Evolutionary conservation across 1,140 invertebrate species (phyloP).

Genomic region (Heterodera carotae): DNA sequence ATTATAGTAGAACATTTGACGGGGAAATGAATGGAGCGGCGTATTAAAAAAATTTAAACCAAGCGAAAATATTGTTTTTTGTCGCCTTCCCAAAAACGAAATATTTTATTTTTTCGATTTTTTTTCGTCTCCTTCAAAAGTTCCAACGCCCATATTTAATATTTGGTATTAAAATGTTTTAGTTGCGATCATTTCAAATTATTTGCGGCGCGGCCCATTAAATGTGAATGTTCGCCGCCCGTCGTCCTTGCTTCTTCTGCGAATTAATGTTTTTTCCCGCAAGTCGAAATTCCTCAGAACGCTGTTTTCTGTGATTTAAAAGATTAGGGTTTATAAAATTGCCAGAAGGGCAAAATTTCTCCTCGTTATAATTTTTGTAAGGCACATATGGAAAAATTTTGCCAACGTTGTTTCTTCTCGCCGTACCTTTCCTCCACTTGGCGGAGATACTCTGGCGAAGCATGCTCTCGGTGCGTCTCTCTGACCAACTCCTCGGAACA

Average conservation of each 20-base stretch:
- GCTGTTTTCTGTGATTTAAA: constrained; percentile 32
- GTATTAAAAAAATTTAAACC: too few relatives aligned
- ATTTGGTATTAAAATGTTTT: too few relatives aligned
- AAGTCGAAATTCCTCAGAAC: constrained; percentile 22
- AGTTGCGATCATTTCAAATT: too few relatives aligned
- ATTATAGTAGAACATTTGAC: too few relatives aligned
- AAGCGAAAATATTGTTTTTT: too few relatives aligned
- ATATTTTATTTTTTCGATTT: too few relatives aligned
- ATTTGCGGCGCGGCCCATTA: neutral
- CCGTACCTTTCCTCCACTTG: constrained; percentile 45
- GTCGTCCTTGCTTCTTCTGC: constrained; percentile 31
- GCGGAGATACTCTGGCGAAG: constrained; percentile 29
- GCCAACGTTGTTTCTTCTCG: constrained; percentile 21
- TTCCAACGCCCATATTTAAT: too few relatives aligned
- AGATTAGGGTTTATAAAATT: too few relatives aligned
- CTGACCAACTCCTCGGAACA: constrained; percentile 29
- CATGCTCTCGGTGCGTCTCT: constrained; percentile 6
- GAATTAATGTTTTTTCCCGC: constrained; percentile 26
- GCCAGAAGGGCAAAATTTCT: too few relatives aligned
- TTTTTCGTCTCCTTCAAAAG: too few relatives aligned
- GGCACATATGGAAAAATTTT: neutral
- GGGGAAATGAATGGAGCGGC: too few relatives aligned
- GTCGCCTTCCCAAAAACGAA: too few relatives aligned
- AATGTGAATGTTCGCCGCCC: neutral
- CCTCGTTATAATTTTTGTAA: neutral